Conservation (phyloP, 2,113 vertebrate species). For the Strigops habroptila region DNA sequence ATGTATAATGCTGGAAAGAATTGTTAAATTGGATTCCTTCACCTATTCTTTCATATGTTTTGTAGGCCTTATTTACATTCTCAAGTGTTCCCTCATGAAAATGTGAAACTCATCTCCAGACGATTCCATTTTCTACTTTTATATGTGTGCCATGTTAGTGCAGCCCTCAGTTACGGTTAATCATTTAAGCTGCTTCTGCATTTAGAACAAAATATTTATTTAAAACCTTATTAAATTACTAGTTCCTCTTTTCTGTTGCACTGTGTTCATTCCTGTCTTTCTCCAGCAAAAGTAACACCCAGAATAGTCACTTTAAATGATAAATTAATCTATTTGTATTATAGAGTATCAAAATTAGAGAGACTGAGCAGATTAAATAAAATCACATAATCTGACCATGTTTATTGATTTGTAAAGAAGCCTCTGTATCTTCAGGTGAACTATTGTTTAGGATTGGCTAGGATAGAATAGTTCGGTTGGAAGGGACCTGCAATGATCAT, state of each 20-base stretch:
- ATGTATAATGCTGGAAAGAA: not conserved
- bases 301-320: not conserved
- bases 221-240: not conserved
- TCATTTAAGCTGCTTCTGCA: not conserved
- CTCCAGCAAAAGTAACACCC: not conserved
- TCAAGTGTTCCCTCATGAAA: not conserved
- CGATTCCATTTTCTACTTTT: not conserved
- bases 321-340: not conserved
- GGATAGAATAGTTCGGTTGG: not conserved
- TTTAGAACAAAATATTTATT: not conserved
- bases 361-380: not conserved
- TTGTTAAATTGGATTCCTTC: not conserved
- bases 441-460: not conserved
- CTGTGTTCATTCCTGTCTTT: not conserved
- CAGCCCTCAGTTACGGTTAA: not conserved
- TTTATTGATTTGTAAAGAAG: not conserved
- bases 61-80: not conserved
- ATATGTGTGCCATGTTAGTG: not conserved
- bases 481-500: not conserved
- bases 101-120: not conserved
- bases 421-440: not conserved
- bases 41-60: not conserved
- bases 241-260: not conserved
- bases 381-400: not conserved
- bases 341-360: not conserved